Evolutionary conservation across 2,113 vertebrate genomes (phyloP), one percentile per base, ranked within the genome.

Genomic region (Aspidoscelis tigris): DNA sequence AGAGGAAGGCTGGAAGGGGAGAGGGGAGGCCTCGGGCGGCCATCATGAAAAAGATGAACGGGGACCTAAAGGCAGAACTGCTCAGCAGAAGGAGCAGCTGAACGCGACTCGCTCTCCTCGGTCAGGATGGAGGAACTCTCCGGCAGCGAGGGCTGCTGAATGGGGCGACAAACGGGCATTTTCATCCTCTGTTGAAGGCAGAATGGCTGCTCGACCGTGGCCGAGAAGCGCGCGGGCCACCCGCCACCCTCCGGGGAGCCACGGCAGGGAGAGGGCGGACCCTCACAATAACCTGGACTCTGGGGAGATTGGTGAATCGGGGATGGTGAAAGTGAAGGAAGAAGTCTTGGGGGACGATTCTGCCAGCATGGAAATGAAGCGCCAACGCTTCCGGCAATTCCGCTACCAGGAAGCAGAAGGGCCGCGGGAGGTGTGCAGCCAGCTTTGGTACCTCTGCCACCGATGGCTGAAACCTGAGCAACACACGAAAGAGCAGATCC

Each of bases 401-500:
- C 89, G 79, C 21, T 94, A 94, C 83, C 92, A 87, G 72, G 75
- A 90, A 73, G 68, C 58, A 26, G 92, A 75, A 18, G 68, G 80
- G 10, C 90, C 87, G 39, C 89, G 87, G 0, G 90, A 86, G 64
- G 85, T 68, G 9, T 84, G 84, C 71, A 41, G 71, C 53, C 82
- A 91, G 4, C 88, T 93, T 11, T 88, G 94, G 69, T 90, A 93
- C 75, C 93, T 95, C 10, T 95, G 93, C 76, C 88, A 91, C 75
- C 92, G 89, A 4, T 95, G 92, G 84, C 76, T 93, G 70, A 92
- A 16, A 68, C 91, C 90, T 0, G 90, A 90, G 26, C 75, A 72
- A 9, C 86, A 87, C 79, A 88, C 87, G 43, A 92, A 95, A 82
- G 82, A 92, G 58, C 81, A 94, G 80, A 93, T 93, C 73, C 90